Evolutionary conservation across 2,113 vertebrate species (phyloP).

Genomic region (Forbesichthys agassizii): DNA sequence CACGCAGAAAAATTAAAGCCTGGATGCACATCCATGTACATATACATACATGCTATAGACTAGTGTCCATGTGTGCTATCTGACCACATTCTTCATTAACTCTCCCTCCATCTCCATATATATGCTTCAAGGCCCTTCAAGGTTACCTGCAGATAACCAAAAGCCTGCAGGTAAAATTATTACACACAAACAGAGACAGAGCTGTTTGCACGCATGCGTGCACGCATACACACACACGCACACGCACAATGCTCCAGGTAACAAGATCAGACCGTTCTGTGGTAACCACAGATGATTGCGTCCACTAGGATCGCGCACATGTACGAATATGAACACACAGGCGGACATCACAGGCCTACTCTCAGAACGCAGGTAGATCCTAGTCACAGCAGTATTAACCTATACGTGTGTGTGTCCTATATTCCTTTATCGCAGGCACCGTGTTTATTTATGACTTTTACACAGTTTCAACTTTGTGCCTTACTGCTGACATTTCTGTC

Average conservation of each 20-base stretch:
- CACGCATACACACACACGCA: conserved; percentile 21
- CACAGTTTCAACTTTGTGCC: not conserved
- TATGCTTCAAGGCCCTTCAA: conserved; percentile 6
- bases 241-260: conserved; percentile 66
- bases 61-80: conserved; percentile 59
- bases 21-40: not conserved
- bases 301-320: conserved; percentile 15
- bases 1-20: conserved; percentile 33
- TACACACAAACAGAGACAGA: conserved; percentile 25
- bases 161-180: conserved; percentile 72
- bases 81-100: conserved; percentile 71
- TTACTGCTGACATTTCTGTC: not conserved
- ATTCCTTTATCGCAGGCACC: not conserved
- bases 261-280: conserved; percentile 64
- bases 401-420: not conserved
- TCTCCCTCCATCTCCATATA: conserved; percentile 38
- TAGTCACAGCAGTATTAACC: not conserved
- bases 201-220: conserved; percentile 18
- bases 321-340: conserved; percentile 18
- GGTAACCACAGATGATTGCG: conserved; percentile 65
- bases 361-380: not conserved
- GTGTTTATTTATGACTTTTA: not conserved
- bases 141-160: too few relatives aligned
- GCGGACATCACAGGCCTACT: conserved; percentile 24
- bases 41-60: too few relatives aligned